A percentile compares a stretch with the other conserved stretches of the same genome.
Evolutionary conservation across 1,140 invertebrate species (phyloP).

Genomic region (Drosophila ogumai): DNA sequence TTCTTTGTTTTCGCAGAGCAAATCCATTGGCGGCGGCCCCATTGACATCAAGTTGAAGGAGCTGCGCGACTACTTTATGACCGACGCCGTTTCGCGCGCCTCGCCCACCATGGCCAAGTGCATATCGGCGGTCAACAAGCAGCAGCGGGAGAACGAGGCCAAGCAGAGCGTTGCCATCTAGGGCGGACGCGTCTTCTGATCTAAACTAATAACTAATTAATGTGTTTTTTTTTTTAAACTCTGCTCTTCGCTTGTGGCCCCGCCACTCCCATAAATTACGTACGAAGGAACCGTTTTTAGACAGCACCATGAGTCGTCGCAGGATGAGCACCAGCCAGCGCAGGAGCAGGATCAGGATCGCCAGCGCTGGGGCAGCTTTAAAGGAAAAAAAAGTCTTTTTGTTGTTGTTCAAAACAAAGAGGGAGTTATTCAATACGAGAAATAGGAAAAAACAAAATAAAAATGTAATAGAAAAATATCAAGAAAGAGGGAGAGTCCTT

Average conservation of each 20-base stretch:
- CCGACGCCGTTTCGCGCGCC: slow-evolving; percentile 97
- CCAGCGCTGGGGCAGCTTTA: slow-evolving; percentile 42
- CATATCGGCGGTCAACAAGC: slow-evolving; percentile 93
- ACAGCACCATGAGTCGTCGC: slow-evolving; percentile 22
- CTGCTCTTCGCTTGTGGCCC: slow-evolving; percentile 53
- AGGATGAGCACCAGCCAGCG: slow-evolving; percentile 25
- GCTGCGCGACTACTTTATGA: slow-evolving; percentile 99
- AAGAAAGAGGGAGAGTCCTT: too few relatives aligned
- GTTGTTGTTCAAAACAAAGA: slow-evolving; percentile 64
- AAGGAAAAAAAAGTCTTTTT: slow-evolving; percentile 55
- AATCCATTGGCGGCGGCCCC: slow-evolving; percentile 81
- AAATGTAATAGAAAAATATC: slow-evolving; percentile 64
- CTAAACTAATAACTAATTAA: slow-evolving; percentile 77
- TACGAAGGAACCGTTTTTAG: slow-evolving; percentile 16
- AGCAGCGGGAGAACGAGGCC: slow-evolving; percentile 69
- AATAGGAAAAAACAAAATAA: slow-evolving; percentile 69
- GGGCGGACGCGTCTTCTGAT: slow-evolving; percentile 35
- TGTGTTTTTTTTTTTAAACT: slow-evolving; percentile 63
- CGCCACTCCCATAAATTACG: slow-evolving; percentile 10
- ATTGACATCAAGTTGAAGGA: slow-evolving; percentile 92
- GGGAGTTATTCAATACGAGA: slow-evolving; percentile 62
- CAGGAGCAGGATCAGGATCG: slow-evolving; percentile 12
- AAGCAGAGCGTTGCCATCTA: slow-evolving; percentile 68
- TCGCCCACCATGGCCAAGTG: slow-evolving; percentile 99
- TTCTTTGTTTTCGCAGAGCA: slow-evolving; percentile 84